Conservation (phyloP, 2,113 vertebrate species). For the Agapornis roseicollis region DNA sequence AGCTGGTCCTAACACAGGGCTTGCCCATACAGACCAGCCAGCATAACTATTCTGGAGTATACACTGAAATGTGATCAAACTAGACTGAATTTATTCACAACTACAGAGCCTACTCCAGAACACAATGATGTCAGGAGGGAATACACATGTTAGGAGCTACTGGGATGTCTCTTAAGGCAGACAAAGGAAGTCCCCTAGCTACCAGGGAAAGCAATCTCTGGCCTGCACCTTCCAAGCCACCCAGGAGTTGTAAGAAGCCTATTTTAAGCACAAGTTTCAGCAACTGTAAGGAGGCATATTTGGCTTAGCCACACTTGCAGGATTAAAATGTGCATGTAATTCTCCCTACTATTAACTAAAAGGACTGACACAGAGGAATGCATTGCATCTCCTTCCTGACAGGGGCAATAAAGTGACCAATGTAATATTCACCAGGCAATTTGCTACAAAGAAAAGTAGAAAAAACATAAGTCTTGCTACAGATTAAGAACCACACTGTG, state of each 20-base stretch:
- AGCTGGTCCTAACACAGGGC: neutral
- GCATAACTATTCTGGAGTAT: neutral
- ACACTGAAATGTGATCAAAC: neutral
- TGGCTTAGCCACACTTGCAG: neutral
- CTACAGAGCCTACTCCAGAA: neutral
- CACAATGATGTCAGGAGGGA: neutral
- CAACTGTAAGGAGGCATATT: neutral
- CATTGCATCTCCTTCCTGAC: neutral
- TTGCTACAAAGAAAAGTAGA: neutral
- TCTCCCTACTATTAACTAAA: neutral
- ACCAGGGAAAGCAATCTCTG: neutral
- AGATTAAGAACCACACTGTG: neutral
- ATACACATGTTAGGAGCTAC: neutral
- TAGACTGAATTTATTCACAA: neutral
- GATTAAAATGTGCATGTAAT: neutral
- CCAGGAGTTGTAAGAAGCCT: neutral
- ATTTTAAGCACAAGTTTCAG: conserved; percentile 12
- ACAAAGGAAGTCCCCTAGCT: neutral
- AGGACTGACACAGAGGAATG: neutral
- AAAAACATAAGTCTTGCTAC: neutral
- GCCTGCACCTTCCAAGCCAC: neutral
- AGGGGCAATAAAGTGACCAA: neutral
- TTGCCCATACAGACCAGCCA: neutral
- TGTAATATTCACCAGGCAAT: neutral
- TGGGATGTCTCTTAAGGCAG: neutral